phyloP scores from a whole-genome alignment of 53 echinoderm and acorn worm species.

The Zoroaster sp. region DNA sequence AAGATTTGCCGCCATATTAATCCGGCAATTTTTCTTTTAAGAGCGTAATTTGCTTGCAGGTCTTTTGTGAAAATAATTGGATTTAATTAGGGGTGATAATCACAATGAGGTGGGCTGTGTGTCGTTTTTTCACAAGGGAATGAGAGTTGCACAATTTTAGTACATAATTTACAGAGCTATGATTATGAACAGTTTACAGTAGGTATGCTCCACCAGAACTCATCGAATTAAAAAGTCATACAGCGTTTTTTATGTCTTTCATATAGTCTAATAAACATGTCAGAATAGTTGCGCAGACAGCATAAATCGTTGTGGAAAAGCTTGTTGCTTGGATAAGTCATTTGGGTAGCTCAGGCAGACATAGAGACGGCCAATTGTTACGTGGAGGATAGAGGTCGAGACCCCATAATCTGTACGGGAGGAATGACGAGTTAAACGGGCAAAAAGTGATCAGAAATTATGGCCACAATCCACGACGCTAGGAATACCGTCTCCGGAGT shows the following conservation, averaged over 20 bases:
- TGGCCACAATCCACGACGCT: slow-evolving; percentile 31
- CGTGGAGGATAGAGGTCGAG: slow-evolving; percentile 46
- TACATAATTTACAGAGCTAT: too few species aligned
- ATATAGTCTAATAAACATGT: slow-evolving; percentile 36
- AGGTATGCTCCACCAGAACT: too few species aligned
- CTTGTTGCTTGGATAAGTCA: slow-evolving; percentile 36
- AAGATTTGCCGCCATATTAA: slow-evolving; percentile 4
- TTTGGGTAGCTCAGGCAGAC: slow-evolving; percentile 7
- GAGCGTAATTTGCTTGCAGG: slow-evolving; percentile 46
- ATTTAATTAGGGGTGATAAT: slow-evolving; percentile 44
- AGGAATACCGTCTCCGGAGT: slow-evolving; percentile 57
- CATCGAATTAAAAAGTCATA: neutral
- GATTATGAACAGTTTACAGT: too few species aligned
- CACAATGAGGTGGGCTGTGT: neutral
- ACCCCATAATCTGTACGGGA: slow-evolving; percentile 58
- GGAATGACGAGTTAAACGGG: slow-evolving; percentile 54
- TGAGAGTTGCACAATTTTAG: neutral
- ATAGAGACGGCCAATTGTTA: slow-evolving; percentile 29
- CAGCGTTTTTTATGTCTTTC: neutral
- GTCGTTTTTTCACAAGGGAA: neutral
- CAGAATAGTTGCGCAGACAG: slow-evolving; percentile 25
- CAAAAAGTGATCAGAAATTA: slow-evolving; percentile 55
- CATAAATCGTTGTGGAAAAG: slow-evolving; percentile 38
- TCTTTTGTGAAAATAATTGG: slow-evolving; percentile 43
- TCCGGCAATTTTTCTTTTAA: slow-evolving; percentile 22